Base-by-base conservation (phyloP, 2,113 vertebrate species). In the Pteronura brasiliensis region DNA sequence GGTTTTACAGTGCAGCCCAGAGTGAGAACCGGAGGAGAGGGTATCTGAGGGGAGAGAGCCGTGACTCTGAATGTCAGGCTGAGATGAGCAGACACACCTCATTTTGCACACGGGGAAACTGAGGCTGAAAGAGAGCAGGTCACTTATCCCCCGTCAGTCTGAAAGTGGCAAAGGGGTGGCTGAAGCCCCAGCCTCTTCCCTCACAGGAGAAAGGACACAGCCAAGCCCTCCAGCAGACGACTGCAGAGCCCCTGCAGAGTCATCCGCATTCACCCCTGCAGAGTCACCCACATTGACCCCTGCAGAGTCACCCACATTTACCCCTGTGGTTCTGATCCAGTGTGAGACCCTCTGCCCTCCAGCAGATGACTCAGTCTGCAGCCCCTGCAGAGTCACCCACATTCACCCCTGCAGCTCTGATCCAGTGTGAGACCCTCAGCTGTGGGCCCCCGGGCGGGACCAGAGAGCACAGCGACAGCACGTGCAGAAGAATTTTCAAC, bases 11-110 rank as follows among this genome's bases (percentile, higher is more conserved):
- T 31, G 72, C 20, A 57, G 23, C 63, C 44, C 17, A 39, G 42
- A 44, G 25, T 11, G 34, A 83, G 31, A 72, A 27, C 55, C 59
- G 21, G 47, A 36, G 13, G 27, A 52, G 18, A 82, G 18, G 17
- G 36, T 4, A 3, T 44, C 18, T 34, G 18, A 61, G n/a, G 39
- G 34, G n/a, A 67, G 21, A 4, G 39, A 23, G 3, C 9, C 0
- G 27, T 36, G 21, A 77, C 27, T 1, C 12, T 17, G 23, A 71
- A 77, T 42, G 15, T 34, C 36, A 25, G 57, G 65, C 55, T 20
- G 61, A 92, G 39, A 65, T 11, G 29, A 31, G 36, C 8, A 27
- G 6, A 36, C 61, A 20, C 1, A 8, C 47, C 79, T 94, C 42
- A 31, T 55, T 59, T 52, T 27, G 59, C 49, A 92, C 42, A 10